Conservation (phyloP, 2,113 vertebrate species). For the Aepyceros melampus region DNA sequence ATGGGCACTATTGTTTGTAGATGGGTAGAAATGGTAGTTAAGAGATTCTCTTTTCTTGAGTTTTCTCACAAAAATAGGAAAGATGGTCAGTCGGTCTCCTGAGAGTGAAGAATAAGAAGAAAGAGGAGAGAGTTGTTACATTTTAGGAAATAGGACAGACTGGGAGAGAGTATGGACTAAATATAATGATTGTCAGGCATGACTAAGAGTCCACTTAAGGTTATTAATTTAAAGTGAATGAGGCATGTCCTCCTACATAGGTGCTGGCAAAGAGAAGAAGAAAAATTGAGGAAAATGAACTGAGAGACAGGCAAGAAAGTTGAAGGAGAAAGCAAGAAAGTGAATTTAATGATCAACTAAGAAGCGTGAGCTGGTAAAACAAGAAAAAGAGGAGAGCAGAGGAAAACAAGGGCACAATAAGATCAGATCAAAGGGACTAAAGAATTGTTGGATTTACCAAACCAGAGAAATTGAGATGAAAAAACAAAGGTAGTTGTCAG, state of each 20-base stretch:
- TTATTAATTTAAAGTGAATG: not conserved
- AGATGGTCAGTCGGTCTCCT: accelerated
- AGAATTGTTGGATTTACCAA: not conserved
- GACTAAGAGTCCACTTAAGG: not conserved
- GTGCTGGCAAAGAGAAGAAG: not conserved
- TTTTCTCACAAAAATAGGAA: not conserved
- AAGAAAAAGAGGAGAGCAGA: not conserved
- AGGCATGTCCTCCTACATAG: not conserved
- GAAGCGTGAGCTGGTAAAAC: not conserved
- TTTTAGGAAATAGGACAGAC: not conserved
- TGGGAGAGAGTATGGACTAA: not conserved
- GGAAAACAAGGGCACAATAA: not conserved
- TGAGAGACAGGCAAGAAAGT: not conserved
- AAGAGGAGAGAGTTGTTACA: not conserved
- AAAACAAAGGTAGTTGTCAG: not conserved
- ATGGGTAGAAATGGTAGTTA: not conserved
- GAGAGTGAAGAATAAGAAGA: not conserved
- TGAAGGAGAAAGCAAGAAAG: not conserved
- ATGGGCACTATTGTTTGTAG: not conserved
- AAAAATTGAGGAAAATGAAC: not conserved
- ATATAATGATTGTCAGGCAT: not conserved
- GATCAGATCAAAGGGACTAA: not conserved
- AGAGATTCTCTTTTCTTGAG: not conserved
- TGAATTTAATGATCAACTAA: not conserved
- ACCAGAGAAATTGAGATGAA: not conserved